phyloP scores from a whole-genome alignment of 1,140 invertebrate species.

The Pseudomyrmex sp. region DNA sequence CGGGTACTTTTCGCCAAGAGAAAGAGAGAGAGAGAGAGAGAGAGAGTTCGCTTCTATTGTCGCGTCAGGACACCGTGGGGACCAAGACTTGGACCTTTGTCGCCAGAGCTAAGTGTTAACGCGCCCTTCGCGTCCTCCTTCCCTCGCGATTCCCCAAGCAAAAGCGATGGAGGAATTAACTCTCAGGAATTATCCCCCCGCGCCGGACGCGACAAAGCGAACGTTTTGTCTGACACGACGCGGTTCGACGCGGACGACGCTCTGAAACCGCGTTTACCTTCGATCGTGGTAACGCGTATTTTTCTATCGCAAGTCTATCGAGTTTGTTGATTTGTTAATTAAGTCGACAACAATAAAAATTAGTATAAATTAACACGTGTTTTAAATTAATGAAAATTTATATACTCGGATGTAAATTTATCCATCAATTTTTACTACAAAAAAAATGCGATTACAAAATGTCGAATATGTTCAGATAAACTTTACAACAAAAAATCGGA shows the following conservation, averaged over 20 bases:
- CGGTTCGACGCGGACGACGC: slow-evolving; percentile 50
- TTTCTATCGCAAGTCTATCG: background rate
- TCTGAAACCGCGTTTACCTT: slow-evolving; percentile 9
- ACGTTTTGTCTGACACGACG: slow-evolving; percentile 57
- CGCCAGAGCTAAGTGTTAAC: slow-evolving; percentile 79
- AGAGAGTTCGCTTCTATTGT: slow-evolving; percentile 76
- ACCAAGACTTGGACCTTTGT: slow-evolving; percentile 82
- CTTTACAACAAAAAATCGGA: background rate
- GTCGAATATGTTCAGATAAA: background rate
- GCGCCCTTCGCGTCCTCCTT: slow-evolving; percentile 71
- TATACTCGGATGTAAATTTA: too few species aligned
- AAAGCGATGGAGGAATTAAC: slow-evolving; percentile 77
- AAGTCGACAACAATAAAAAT: too few species aligned
- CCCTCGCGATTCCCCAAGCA: slow-evolving; percentile 25
- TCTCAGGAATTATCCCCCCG: slow-evolving; percentile 79
- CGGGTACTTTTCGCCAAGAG: slow-evolving; percentile 77
- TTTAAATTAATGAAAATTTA: too few species aligned
- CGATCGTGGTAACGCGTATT: background rate
- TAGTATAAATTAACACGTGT: too few species aligned
- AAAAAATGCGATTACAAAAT: background rate
- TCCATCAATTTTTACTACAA: too few species aligned
- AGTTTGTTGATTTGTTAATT: background rate
- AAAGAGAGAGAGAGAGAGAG: too few species aligned
- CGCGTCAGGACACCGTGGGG: slow-evolving; percentile 73
- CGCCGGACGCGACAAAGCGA: slow-evolving; percentile 59